phyloP scores from a whole-genome alignment of 2,113 vertebrate genomes.

The Lipophrys pholis region DNA sequence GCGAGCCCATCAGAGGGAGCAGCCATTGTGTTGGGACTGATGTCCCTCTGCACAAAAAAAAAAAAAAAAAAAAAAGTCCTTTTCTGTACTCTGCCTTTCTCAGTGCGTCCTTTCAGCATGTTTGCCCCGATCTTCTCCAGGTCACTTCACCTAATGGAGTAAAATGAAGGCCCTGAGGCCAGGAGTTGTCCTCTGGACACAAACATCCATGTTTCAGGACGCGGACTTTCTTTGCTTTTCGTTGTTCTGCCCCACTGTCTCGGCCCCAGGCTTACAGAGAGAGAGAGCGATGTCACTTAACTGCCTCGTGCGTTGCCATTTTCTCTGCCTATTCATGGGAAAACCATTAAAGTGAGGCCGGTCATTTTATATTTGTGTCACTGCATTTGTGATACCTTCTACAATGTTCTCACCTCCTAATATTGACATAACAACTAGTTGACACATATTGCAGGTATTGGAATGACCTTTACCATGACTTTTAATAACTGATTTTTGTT shows the following conservation, averaged over 20 bases:
- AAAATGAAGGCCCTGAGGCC: constrained; percentile 60
- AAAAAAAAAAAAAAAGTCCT: constrained; percentile 38
- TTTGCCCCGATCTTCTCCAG: constrained; percentile 75
- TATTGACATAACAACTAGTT: constrained; percentile 29
- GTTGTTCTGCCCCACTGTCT: constrained; percentile 16
- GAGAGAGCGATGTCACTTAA: constrained; percentile 67
- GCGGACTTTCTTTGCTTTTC: constrained; percentile 52
- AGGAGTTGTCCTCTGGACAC: constrained; percentile 55
- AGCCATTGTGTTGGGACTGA: constrained; percentile 33
- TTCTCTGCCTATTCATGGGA: constrained; percentile 66
- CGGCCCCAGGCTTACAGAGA: constrained; percentile 36
- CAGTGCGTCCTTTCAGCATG: constrained; percentile 64
- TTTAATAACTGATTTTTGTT: no score
- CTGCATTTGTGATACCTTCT: constrained; percentile 44
- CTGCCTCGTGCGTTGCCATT: constrained; percentile 69
- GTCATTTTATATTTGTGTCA: constrained; percentile 68
- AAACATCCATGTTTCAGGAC: constrained; percentile 55
- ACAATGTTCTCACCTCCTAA: constrained; percentile 9
- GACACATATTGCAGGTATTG: constrained; percentile 4
- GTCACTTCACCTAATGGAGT: constrained; percentile 81
- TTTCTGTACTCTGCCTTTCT: constrained; percentile 55
- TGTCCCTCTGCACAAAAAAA: constrained; percentile 19
- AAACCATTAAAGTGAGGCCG: constrained; percentile 68
- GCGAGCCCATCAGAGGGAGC: constrained; percentile 40
- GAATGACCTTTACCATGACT: neutral